Evolutionary conservation across 2,888 invertebrate genomes (phyloP), one percentile per base, ranked within the genome.

Genomic region (Torymus tubicola): DNA sequence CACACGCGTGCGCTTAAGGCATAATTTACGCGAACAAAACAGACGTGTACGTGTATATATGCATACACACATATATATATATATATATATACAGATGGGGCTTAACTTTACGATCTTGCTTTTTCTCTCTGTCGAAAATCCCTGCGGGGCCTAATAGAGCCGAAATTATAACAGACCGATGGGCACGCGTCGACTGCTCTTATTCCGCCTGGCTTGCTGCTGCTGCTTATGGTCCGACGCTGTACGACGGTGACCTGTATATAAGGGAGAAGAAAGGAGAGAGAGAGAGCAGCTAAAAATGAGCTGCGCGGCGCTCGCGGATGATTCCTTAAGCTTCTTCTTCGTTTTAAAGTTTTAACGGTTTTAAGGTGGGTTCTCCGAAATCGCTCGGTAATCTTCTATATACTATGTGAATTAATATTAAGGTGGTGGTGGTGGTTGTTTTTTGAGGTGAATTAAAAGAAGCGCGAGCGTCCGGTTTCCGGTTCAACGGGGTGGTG

Each of bases 151-250:
- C 87, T 88, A 90, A 90, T 89, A 89, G 89, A 89, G 86, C 89
- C 87, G 85, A 90, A 90, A 90, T 90, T 79, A 81, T 81, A 89
- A 90, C 90, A 89, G 89, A 82, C 88, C 89, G 88, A 87, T 90
- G 90, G 89, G 86, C 90, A 89, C 88, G 89, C 88, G 90, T 90
- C 90, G 90, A 90, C 90, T 90, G 90, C 89, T 90, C 90, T 90
- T 90, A 90, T 90, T 90, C 89, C 89, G 89, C 89, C 86, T 88
- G 87, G 88, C n/a, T n/a, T n/a, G n/a, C n/a, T n/a, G n/a, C 86
- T 88, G 90, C 85, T 81, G 73, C 64, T 16, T 8, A 8, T 8
- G n/a, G n/a, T 8, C 42, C 8, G 42, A 42, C 8, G 42, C 42
- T 42, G 31, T 31, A 42, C 21, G 57, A 42, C 42, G 64, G 64